A percentile compares a stretch with the other conserved stretches of the same genome.
These are phyloP conservation scores for Folsomia candida DNA, from an alignment of 2,888 invertebrate species.

Conservation along the genomic window DNA sequence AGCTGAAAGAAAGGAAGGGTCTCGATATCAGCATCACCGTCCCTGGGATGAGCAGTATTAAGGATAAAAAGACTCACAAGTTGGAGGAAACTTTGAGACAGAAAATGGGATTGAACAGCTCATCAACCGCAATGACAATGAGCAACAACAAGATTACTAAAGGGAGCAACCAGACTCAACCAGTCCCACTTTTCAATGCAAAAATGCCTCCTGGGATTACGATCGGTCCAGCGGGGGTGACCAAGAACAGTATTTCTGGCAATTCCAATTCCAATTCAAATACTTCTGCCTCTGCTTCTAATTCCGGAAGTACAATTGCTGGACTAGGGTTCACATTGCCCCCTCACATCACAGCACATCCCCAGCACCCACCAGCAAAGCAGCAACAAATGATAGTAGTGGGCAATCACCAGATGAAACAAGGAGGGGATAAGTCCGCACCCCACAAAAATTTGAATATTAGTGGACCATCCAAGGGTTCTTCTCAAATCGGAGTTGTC, in stretches of 20 bases:
- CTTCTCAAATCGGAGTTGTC: too few species aligned
- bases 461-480: too few species aligned
- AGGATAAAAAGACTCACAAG: slow-evolving; percentile 33
- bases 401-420: not conserved
- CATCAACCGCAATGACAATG: not conserved
- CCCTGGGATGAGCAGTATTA: slow-evolving; percentile 34
- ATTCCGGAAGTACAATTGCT: slow-evolving; percentile 25
- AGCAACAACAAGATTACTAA: slow-evolving; percentile 9
- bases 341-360: slow-evolving; percentile 41
- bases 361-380: slow-evolving; percentile 30
- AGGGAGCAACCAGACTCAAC: not conserved
- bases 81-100: slow-evolving; percentile 43
- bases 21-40: slow-evolving; percentile 50
- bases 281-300: slow-evolving; percentile 11
- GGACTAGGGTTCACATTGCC: slow-evolving; percentile 38
- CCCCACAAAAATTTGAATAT: not conserved
- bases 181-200: slow-evolving; percentile 29
- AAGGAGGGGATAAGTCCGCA: slow-evolving; percentile 19
- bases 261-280: not conserved
- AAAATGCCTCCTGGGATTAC: slow-evolving; percentile 48
- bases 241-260: not conserved
- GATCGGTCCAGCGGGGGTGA: slow-evolving; percentile 30
- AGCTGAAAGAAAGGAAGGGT: slow-evolving; percentile 50
- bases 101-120: slow-evolving; percentile 25
- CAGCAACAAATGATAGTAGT: too few species aligned